Evolutionary conservation across 2,797 vertebrate species (phyloP), one percentile per base, ranked within the genome.

Genomic region (Diceros bicornis): DNA sequence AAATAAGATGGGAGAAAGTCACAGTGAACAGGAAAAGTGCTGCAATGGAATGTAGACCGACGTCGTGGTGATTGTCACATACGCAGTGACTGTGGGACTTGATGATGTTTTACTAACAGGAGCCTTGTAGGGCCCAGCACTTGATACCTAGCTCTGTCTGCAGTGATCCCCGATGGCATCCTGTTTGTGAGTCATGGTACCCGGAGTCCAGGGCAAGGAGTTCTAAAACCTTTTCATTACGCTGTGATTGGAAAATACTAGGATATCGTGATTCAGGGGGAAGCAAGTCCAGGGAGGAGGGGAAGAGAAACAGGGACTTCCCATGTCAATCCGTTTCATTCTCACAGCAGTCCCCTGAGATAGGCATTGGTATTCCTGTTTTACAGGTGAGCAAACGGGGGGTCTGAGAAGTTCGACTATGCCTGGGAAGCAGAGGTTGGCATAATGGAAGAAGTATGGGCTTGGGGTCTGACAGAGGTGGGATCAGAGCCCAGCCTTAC

Each of bases 1-100:
- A 77, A 93, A 25, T 57, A 62, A 34, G 81, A 41, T 6, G 29
- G 2, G 21, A 52, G 55, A 61, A 27, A 21, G 29, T 90, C 66
- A 25, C 4, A 9, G 59, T 17, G n/a, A 89, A 44, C 11, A 29
- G 27, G n/a, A 8, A 81, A 69, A 81, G 50, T 16, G 7, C 74
- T 68, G 6, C 29, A 61, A 41, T 12, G 47, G 77, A 62, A 68
- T 4, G 41, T 2, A 81, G 81, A 17, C 17, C 7, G 14, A 41
- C 0, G 2, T 11, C 0, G n/a, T 3, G 34, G 59, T 4, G 14
- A 2, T 32, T 59, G 62, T 61, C n/a, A 6, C 2, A 10, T 0
- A 17, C 0, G 1, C 17, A 12, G n/a, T 16, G 59, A 75, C 59
- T 32, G 13, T 74, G 74, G 57, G 32, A 27, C 18, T 69, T 41